These are phyloP conservation scores for Erannis defoliaria DNA, from an alignment of 2,888 invertebrate species.

Conservation along the genomic window DNA sequence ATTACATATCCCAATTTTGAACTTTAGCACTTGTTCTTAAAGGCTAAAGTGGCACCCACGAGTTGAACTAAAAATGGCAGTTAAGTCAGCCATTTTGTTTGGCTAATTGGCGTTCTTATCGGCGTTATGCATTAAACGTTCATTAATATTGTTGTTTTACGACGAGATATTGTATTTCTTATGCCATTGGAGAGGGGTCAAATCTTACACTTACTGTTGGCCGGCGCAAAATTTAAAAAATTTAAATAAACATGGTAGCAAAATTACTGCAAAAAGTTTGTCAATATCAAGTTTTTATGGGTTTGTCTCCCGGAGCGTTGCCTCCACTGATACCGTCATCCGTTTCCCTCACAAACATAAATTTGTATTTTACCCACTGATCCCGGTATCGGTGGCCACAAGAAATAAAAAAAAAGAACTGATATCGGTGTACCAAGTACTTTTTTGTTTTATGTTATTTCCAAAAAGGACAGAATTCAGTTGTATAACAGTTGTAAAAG, in stretches of 20 bases:
- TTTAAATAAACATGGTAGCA: neutral
- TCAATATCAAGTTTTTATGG: too few relatives aligned
- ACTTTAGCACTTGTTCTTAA: conserved; percentile 32
- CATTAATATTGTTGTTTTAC: conserved; percentile 74
- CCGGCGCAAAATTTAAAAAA: neutral
- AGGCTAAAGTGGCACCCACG: conserved; percentile 21
- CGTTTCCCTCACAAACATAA: too few relatives aligned
- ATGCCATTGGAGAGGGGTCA: conserved; percentile 49
- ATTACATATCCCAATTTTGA: conserved; percentile 27
- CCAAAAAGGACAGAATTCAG: too few relatives aligned
- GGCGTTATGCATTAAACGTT: conserved; percentile 71
- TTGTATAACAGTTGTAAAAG: too few relatives aligned
- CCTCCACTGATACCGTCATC: too few relatives aligned
- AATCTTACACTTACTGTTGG: conserved; percentile 5
- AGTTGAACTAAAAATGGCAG: conserved; percentile 61
- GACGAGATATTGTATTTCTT: conserved; percentile 70
- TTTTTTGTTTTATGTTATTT: too few relatives aligned
- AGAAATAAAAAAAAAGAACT: too few relatives aligned
- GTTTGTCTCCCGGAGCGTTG: too few relatives aligned
- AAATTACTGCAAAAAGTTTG: too few relatives aligned
- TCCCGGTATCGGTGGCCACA: too few relatives aligned
- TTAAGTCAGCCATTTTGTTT: conserved; percentile 67
- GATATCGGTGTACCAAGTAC: too few relatives aligned
- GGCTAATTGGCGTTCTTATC: conserved; percentile 79
- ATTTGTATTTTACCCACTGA: too few relatives aligned